Base-by-base conservation (phyloP, 2,113 vertebrate genomes). In the Centropus unirufus region DNA sequence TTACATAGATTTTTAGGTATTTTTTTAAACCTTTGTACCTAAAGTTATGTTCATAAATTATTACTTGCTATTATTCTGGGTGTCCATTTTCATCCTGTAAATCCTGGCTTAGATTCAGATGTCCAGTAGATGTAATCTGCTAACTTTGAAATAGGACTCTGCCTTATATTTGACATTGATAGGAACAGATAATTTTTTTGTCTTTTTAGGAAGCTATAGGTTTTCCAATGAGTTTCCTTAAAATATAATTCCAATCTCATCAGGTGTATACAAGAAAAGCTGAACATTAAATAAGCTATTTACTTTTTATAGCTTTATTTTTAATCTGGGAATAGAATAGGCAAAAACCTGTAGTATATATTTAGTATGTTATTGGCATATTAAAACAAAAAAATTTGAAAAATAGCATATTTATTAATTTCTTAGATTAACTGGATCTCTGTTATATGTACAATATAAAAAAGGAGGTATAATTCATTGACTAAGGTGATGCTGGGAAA, bases 71-170 rank as follows among this genome's bases (percentile, higher is more conserved):
- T 80, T 74, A 36, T 36, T 73, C 27, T 55, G 34, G 5, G 12
- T 75, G 74, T 59, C n/a, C 32, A 39, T 88, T 93, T 90, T 88
- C 85, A 74, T 83, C 7, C 88, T 46, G 19, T 77, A 81, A 77
- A 57, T 68, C 61, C 27, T 78, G 59, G 21, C 61, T 78, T 90
- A 58, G 70, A 63, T 78, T 94, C 69, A 88, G 39, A 32, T 61
- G 42, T 66, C 57, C 44, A 58, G 73, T 54, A 70, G 26, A 70
- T 74, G 87, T 77, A 90, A 44, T 72, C 54, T 74, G 72, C 47
- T 88, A 91, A 88, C 83, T 70, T 83, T 95, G 47, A 90, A 90
- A 67, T 66, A 80, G 34, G 83, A 32, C 17, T 81, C 69, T 92
- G n/a, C 39, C 27, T 80, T 76, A 82, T 92, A 87, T 85, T 92